Base-by-base conservation (phyloP, 2,888 invertebrate species). In the Nomada fucata region DNA sequence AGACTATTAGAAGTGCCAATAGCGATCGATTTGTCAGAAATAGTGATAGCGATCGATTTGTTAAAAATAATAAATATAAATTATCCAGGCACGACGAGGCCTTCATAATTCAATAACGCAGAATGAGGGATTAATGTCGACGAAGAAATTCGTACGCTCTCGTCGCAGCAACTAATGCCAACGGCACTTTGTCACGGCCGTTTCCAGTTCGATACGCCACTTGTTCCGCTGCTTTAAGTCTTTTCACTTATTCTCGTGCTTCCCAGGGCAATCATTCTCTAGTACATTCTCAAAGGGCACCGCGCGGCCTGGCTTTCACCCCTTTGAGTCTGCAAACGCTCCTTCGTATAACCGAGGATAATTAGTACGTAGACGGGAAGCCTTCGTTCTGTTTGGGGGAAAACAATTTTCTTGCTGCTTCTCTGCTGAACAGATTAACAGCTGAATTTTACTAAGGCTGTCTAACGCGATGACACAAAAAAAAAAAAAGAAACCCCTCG, bases 371-470 rank as follows among this genome's bases (percentile, higher is more conserved):
- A 20, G 29, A 55, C 26, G 18, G 20, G 44, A 18, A 61, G 36
- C 47, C 60, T 53, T 67, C 60, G 11, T 65, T 64, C n/a, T 53
- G 64, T 79, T 76, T 70, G 26, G 36, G 23, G 50, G 44, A 44
- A 78, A 67, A 78, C 65, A 61, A 78, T 79, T 71, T 79, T 67
- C 67, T 23, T 57, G 50, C 55, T 23, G 50, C 47, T 20, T 53
- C 26, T 42, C 55, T 13, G n/a, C n/a, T 4, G 55, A 76, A 55
- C 68, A 50, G 42, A 76, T 68, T 75, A 78, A 78, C 68, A 75
- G 77, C 52, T 67, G 65, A 29, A 65, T 77, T 36, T 68, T 13
- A 15, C 42, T 36, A 23, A 67, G 23, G 52, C 60, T 52, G 20
- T 52, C 36, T 23, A 13, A 50, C 10, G 13, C 42, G 59, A 15